Base-by-base conservation (phyloP, 2,113 vertebrate species). In the Cheilinus undulatus region DNA sequence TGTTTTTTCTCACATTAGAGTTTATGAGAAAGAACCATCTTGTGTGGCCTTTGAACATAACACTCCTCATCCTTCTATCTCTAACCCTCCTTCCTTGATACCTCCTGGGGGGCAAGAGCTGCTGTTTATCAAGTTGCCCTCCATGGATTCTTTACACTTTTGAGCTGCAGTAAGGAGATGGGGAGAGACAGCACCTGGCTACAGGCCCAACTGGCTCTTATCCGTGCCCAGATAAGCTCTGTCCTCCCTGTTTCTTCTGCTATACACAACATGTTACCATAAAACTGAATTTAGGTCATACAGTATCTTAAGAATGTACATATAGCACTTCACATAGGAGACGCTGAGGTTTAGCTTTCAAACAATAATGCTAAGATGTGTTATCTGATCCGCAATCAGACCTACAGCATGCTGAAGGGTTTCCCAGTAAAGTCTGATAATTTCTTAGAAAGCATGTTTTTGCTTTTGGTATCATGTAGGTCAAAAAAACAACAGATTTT, bases 11-110 rank as follows among this genome's bases (percentile, higher is more conserved):
- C 90, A 87, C 87, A 89, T 93, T 83, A 84, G 73, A 85, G 88
- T 94, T 92, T 90, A 92, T 91, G 87, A 91, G 87, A 86, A 91
- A 75, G 72, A 88, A 90, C 74, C 92, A 80, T 92, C 93, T 90
- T 94, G 92, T 94, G 92, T 93, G 93, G 92, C 90, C 92, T 80
- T 80, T 75, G 89, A 88, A 82, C 84, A 85, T 78, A 86, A 85
- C 77, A 84, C 57, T 78, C 68, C 73, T 77, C 63, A 50, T 82
- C 69, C 56, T 78, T 68, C 73, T 38, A 58, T 22, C 34, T 14
- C 27, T 32, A 19, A 42, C 40, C 40, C 73, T 27, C 20, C 48
- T 48, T 45, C 62, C 67, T 42, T 15, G 40, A 42, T 42, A 51
- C 66, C 54, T 53, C 58, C 19, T 10, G 59, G 15, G 36, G 30